Conservation (phyloP, 2,113 vertebrate genomes). For the Murina feae region DNA sequence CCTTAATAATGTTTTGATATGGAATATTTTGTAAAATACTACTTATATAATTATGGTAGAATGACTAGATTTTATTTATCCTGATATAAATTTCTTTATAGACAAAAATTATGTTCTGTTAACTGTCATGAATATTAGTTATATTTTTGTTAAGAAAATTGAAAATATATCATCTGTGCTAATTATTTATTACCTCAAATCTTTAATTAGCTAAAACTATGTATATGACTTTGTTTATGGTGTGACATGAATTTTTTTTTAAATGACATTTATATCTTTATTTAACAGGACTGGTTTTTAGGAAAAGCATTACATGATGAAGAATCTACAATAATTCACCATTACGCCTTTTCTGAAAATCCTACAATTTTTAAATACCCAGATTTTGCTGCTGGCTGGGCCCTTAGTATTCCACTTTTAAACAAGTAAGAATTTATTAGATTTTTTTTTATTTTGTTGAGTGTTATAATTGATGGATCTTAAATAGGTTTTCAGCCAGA, state of each 20-base stretch:
- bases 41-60: not conserved
- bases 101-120: not conserved
- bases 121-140: not conserved
- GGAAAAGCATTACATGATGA: conserved; percentile 93
- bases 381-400: conserved; percentile 96
- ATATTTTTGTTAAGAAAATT: conserved; percentile 7
- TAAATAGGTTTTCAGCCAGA: not conserved
- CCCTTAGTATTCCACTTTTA: conserved; percentile 90
- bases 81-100: not conserved
- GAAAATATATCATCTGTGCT: not conserved
- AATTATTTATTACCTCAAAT: not conserved
- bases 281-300: conserved; percentile 94
- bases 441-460: not conserved
- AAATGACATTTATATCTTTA: conserved; percentile 53
- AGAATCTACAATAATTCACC: conserved; percentile 98
- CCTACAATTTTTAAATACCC: conserved; percentile 93
- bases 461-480: not conserved
- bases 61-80: not conserved
- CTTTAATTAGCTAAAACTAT: not conserved
- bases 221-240: not conserved
- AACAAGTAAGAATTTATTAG: conserved; percentile 86
- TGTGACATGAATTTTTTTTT: not conserved
- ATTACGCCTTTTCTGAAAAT: conserved; percentile 98
- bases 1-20: not conserved
- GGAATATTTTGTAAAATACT: not conserved